Evolutionary conservation across 2,113 vertebrate species (phyloP), one percentile per base, ranked within the genome.

Genomic region (Fregata magnificens): DNA sequence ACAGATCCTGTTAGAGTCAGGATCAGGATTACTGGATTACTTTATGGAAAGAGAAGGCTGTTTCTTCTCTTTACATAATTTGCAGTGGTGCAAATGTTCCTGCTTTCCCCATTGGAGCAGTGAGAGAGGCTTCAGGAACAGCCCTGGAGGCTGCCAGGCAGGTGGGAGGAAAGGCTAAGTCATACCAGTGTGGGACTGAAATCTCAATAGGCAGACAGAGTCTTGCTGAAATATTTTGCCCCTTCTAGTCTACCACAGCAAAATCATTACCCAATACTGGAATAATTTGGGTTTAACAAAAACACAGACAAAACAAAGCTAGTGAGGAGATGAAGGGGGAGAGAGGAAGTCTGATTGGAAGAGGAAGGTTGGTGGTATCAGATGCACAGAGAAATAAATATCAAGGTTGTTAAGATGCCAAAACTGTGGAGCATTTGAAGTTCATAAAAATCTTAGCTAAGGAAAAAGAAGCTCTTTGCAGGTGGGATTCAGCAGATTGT

Each of bases 51-150:
- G 29, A 59, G 4, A 59, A 40, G 5, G 42, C 8, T n/a, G 4
- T 36, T 76, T 69, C 6, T 77, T 31, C 28, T 69, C 72, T 76
- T 70, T 16, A 4, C 21, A 16, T 31, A 38, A 59, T 19, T 47
- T 25, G 8, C 28, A 73, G 25, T 28, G 29, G 13, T 47, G 13
- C 15, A 88, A 70, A 29, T 7, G 34, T 61, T 85, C 11, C 21
- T 7, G 1, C 3, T 28, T 92, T 87, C 25, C 9, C 13, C 8
- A 1, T 1, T 53, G 52, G 3, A 3, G 4, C 32, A 14, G 9
- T 14, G 44, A 81, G 9, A 62, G 11, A 49, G 3, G 44, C 11
- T 73, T 18, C n/a, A 73, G 38, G 18, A 92, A 28, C 22, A 13
- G 16, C 36, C 16, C 7, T 70, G 36, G 22, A 47, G 26, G 10